Conservation (phyloP, 1,140 invertebrate species). For the Drosophila sucinea region DNA sequence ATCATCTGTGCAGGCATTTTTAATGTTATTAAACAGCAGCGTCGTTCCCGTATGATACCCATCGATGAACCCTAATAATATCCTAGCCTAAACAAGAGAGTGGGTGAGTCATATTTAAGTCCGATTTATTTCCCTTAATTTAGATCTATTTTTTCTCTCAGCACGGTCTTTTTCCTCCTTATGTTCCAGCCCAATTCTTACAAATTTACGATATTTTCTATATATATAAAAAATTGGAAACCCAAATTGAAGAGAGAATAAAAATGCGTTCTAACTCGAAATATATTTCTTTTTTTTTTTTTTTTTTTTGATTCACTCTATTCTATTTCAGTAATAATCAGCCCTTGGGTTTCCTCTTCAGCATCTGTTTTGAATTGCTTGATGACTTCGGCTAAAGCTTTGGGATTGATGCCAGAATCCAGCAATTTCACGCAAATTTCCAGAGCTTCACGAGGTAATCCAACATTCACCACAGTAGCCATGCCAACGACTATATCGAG, state of each 20-base stretch:
- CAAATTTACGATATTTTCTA: neutral
- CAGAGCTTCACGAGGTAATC: conserved; percentile 29
- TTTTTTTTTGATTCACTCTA: neutral
- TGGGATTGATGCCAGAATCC: conserved; percentile 2
- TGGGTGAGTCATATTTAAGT: neutral
- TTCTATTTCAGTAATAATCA: neutral
- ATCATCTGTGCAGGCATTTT: conserved; percentile 62
- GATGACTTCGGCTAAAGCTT: conserved; percentile 16
- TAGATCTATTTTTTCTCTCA: too few relatives aligned
- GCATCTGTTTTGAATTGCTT: conserved; percentile 6
- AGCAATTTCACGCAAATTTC: conserved; percentile 33
- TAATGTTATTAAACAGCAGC: conserved; percentile 39
- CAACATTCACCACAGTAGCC: conserved; percentile 24
- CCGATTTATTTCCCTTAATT: too few relatives aligned
- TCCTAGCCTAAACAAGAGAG: neutral
- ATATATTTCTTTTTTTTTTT: too few relatives aligned
- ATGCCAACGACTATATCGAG: conserved; percentile 21
- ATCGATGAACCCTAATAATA: neutral
- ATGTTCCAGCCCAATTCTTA: neutral
- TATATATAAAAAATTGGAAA: too few relatives aligned
- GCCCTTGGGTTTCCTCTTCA: neutral
- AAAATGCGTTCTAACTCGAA: too few relatives aligned
- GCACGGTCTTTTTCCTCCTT: neutral
- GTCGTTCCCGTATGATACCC: conserved; percentile 6
- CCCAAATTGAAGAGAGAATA: too few relatives aligned